These are phyloP conservation scores for Tupiocoris notatus DNA, from an alignment of 2,888 invertebrate genomes.

Conservation along the genomic window DNA sequence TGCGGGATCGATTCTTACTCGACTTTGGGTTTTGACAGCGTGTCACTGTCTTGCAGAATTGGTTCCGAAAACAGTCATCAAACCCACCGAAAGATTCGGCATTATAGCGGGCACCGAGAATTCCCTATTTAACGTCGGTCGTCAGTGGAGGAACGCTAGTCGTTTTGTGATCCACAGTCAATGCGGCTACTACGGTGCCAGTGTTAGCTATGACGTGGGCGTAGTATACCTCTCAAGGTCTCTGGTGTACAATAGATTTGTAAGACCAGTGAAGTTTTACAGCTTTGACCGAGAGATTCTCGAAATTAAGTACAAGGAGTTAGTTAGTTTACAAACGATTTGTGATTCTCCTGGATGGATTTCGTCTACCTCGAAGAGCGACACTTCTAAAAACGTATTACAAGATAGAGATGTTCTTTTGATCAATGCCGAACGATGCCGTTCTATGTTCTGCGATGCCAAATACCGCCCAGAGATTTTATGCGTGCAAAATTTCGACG, in stretches of 20 bases:
- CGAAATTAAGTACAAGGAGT: background rate
- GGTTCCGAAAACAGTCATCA: background rate
- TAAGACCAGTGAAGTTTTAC: slow-evolving; percentile 3
- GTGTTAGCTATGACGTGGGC: background rate
- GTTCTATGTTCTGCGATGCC: slow-evolving; percentile 6
- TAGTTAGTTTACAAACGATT: background rate
- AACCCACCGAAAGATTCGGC: background rate
- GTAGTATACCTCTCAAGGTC: background rate
- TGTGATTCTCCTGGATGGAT: slow-evolving; percentile 15
- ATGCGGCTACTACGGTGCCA: background rate
- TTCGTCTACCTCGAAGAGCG: background rate
- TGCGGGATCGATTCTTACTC: background rate
- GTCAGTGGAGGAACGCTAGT: background rate
- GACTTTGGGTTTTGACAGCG: background rate
- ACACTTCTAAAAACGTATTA: background rate
- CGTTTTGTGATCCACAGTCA: background rate
- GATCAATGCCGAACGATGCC: background rate
- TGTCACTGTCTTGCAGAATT: slow-evolving; percentile 14
- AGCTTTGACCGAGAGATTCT: background rate
- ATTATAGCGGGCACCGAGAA: background rate
- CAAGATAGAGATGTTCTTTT: background rate
- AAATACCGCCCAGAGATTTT: background rate
- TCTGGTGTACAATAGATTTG: background rate
- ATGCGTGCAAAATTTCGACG: slow-evolving; percentile 5
- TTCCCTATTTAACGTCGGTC: background rate